A percentile compares a stretch with the other conserved stretches of the same genome.
These are phyloP conservation scores for Octodonta nipae DNA, from an alignment of 2,888 invertebrate genomes.

Conservation along the genomic window DNA sequence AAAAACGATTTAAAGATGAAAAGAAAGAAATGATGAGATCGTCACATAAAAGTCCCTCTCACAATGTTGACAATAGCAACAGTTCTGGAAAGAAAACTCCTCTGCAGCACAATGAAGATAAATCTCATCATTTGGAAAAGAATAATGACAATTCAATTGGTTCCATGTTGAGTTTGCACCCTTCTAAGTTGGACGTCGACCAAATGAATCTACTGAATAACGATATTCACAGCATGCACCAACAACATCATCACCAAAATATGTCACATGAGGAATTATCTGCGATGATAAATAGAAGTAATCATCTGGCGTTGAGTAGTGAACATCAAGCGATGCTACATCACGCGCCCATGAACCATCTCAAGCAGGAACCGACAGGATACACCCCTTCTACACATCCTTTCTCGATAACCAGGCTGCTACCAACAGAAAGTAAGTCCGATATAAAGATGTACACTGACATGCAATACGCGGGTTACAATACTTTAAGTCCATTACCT, in stretches of 20 bases:
- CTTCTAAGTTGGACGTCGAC: constrained; percentile 45
- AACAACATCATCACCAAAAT: constrained; percentile 41
- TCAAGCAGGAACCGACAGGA: constrained; percentile 45
- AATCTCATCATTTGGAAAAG: constrained; percentile 33
- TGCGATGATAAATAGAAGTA: constrained; percentile 51
- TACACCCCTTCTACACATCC: constrained; percentile 80
- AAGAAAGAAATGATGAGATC: constrained; percentile 81
- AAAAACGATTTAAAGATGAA: constrained; percentile 96
- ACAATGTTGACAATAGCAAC: constrained; percentile 38
- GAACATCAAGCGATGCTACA: constrained; percentile 38
- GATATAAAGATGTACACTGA: constrained; percentile 83
- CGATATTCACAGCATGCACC: constrained; percentile 37
- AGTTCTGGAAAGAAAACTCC: constrained; percentile 45
- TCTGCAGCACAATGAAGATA: constrained; percentile 42
- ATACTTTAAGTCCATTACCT: constrained; percentile 47
- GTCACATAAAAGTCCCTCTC: constrained; percentile 51
- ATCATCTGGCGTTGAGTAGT: constrained; percentile 36
- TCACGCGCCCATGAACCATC: constrained; percentile 38
- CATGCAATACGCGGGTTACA: constrained; percentile 53
- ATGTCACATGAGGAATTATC: constrained; percentile 47
- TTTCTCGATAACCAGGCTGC: constrained; percentile 85
- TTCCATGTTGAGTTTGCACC: constrained; percentile 35
- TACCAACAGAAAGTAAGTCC: constrained; percentile 76
- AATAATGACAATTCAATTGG: constrained; percentile 39
- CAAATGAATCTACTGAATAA: constrained; percentile 51